These are phyloP conservation scores for Hemiprocne comata DNA, from an alignment of 2,113 vertebrate species.

Conservation along the genomic window DNA sequence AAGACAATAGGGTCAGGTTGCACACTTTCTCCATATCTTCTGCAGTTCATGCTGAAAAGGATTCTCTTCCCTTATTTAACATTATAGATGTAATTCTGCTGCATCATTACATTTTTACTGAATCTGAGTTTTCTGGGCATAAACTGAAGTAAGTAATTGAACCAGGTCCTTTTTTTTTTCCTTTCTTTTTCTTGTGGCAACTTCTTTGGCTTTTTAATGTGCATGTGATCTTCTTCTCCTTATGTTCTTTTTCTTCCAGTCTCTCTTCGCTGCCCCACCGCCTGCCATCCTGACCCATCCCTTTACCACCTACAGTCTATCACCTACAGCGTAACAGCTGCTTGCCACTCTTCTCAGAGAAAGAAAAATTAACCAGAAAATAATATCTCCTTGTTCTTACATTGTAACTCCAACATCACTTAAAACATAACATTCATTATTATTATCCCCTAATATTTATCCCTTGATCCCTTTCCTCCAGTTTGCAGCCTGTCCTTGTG, in stretches of 20 bases:
- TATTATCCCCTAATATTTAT: background rate
- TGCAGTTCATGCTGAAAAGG: background rate
- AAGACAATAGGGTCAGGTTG: background rate
- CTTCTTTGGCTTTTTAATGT: background rate
- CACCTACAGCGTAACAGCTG: background rate
- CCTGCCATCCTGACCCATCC: background rate
- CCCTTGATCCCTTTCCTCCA: background rate
- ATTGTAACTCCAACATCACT: background rate
- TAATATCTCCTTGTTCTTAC: background rate
- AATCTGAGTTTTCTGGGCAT: background rate
- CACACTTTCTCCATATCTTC: background rate
- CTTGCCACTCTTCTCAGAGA: background rate
- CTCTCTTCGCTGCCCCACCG: background rate
- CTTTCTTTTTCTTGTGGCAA: background rate
- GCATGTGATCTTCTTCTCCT: background rate
- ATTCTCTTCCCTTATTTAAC: background rate
- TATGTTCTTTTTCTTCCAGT: constrained; percentile 6
- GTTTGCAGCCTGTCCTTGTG: background rate
- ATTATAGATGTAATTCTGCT: background rate
- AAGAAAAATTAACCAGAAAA: background rate
- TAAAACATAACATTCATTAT: background rate
- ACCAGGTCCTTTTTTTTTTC: fast-evolving
- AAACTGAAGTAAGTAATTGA: background rate
- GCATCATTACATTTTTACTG: background rate
- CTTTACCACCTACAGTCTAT: background rate